Percentiles rank a stretch among this genome's conserved stretches.
Conservation (phyloP, 2,113 vertebrate genomes). For the Anoplopoma fimbria region DNA sequence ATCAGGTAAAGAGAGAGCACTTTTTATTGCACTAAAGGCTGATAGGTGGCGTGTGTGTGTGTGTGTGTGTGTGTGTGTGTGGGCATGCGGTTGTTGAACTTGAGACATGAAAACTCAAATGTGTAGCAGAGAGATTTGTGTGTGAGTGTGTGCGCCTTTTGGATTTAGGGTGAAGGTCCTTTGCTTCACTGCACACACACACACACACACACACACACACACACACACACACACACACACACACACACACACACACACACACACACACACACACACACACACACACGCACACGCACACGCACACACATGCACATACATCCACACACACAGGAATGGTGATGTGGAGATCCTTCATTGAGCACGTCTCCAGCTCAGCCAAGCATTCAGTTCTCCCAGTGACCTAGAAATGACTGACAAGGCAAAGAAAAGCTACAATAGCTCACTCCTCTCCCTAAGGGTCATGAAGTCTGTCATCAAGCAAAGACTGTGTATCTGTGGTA, state of each 20-base stretch:
- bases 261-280: not conserved
- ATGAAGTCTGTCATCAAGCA: slow-evolving; percentile 28
- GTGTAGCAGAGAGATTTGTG: slow-evolving; percentile 1
- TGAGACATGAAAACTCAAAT: not conserved
- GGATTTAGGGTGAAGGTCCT: slow-evolving; percentile 44
- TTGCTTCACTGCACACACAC: slow-evolving; percentile 48
- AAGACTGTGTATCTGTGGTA: not conserved
- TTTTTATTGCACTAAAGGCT: slow-evolving; percentile 13
- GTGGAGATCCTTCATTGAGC: slow-evolving; percentile 65
- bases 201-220: not conserved
- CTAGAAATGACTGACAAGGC: slow-evolving; percentile 75
- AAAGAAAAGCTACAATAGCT: slow-evolving; percentile 48
- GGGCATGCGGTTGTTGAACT: not conserved
- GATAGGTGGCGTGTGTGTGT: slow-evolving; percentile 7
- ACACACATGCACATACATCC: not conserved
- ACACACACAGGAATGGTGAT: slow-evolving; percentile 33
- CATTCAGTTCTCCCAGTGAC: slow-evolving; percentile 71
- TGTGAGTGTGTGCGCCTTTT: slow-evolving; percentile 8
- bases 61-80: not conserved
- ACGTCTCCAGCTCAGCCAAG: slow-evolving; percentile 71
- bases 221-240: not conserved
- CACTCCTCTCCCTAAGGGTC: slow-evolving; percentile 33
- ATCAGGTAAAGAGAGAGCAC: slow-evolving; percentile 40
- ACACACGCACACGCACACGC: slow-evolving; percentile 1
- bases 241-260: not conserved